Evolutionary conservation across 1,140 invertebrate genomes (phyloP), one percentile per base, ranked within the genome.

Genomic region (Neodiprion lecontei): DNA sequence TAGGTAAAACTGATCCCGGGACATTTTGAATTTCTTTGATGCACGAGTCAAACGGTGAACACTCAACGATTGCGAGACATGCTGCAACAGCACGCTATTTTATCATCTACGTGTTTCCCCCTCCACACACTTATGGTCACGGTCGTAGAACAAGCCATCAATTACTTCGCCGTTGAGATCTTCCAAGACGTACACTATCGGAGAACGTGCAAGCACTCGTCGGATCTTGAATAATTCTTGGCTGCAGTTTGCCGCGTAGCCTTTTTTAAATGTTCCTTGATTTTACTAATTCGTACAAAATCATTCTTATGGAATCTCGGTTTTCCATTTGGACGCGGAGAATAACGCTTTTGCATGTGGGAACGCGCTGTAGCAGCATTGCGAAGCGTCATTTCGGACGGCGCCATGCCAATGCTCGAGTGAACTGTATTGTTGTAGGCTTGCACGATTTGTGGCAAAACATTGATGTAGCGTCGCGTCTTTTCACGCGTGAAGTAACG

Each of bases 361-460:
- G 67, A 1, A 28, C 28, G 28, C 4, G 69, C 67, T 47, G 28
- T 11, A 4, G 48, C 48, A 1, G 77, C 75, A 10, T 73, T 77
- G 14, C 61, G 48, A 10, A 76, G 12, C 8, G 49, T 79, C 1
- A 79, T 73, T 2, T 48, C 17, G 3, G 7, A 21, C 1, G 78
- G 69, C 47, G 40, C 7, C 69, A 72, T 76, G 66, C 78, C 76
- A 1, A 74, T 79, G 7, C 48, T 69, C 0, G 47, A n/a, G 65
- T 79, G 76, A 10, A 49, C 47, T 9, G 77, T 76, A 71, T 77
- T 61, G 67, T 79, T 76, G 48, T 79, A 77, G 10, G 76, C 73
- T 21, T 17, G 17, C 17, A 17, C 17, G 17, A 17, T 17, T 17
- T 17, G 17, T 17, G 17, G 17, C 17, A 17, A 17, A 17, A 17